Conservation (phyloP, 2,113 vertebrate species). For the Rhynchopsitta pachyrhyncha region DNA sequence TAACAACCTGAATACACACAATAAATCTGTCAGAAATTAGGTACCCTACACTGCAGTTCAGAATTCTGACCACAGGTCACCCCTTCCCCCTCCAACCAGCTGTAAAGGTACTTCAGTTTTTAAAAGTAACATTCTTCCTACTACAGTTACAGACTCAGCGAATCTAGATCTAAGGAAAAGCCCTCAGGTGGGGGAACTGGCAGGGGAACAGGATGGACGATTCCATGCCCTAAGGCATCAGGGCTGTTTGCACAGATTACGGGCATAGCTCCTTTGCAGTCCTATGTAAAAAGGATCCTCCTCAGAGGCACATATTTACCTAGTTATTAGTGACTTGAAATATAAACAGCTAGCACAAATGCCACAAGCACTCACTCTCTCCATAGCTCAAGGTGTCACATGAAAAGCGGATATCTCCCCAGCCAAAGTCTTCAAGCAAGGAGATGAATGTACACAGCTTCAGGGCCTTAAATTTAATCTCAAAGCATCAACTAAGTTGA, state of each 20-base stretch:
- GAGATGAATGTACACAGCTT: neutral
- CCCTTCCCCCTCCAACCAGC: neutral
- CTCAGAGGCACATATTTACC: neutral
- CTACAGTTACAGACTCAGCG: neutral
- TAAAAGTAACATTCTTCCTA: neutral
- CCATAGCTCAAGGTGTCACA: neutral
- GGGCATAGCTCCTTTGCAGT: neutral
- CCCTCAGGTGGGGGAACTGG: conserved; percentile 1
- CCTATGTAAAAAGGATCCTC: neutral
- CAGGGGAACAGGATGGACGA: neutral
- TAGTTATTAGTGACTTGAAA: neutral
- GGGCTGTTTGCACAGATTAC: neutral
- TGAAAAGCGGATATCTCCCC: neutral
- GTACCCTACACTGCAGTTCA: neutral
- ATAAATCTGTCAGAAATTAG: neutral
- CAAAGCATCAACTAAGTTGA: neutral
- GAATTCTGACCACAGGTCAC: neutral
- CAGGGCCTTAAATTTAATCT: neutral
- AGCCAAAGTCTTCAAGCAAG: neutral
- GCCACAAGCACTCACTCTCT: neutral
- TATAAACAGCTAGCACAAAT: neutral
- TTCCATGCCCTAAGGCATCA: neutral
- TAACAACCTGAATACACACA: neutral
- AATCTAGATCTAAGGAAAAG: neutral
- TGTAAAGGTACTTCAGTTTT: neutral